Conservation (phyloP, 2,888 invertebrate species). For the Drosophila cognata region DNA sequence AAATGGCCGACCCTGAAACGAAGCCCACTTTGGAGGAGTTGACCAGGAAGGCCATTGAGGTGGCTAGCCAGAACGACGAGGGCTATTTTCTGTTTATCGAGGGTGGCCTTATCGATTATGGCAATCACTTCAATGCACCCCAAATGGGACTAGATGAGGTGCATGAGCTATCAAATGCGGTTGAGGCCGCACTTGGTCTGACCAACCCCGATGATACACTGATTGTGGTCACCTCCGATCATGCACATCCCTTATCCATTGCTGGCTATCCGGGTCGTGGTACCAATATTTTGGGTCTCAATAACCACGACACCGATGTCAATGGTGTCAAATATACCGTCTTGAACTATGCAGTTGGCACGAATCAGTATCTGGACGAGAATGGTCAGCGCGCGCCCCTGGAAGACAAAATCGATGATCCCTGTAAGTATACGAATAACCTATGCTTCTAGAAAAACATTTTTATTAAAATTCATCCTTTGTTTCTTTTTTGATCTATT, state of each 20-base stretch:
- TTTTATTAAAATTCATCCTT: neutral
- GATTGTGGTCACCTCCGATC: slow-evolving; percentile 92
- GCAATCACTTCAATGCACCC: slow-evolving; percentile 88
- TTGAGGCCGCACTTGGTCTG: slow-evolving; percentile 87
- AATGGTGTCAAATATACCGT: slow-evolving; percentile 89
- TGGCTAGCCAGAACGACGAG: slow-evolving; percentile 86
- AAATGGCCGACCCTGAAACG: slow-evolving; percentile 83
- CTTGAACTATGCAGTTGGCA: slow-evolving; percentile 90
- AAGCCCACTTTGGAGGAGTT: slow-evolving; percentile 88
- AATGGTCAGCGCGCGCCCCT: slow-evolving; percentile 67
- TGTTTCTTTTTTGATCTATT: neutral
- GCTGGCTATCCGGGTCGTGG: slow-evolving; percentile 88
- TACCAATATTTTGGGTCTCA: slow-evolving; percentile 86
- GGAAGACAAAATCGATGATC: slow-evolving; percentile 44
- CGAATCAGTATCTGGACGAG: slow-evolving; percentile 76
- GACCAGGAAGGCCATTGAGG: slow-evolving; percentile 88
- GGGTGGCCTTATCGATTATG: slow-evolving; percentile 86
- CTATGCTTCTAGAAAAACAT: neutral
- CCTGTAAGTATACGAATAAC: slow-evolving; percentile 37
- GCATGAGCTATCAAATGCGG: slow-evolving; percentile 90
- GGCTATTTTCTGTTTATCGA: slow-evolving; percentile 91
- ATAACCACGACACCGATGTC: slow-evolving; percentile 85
- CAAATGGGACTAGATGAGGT: slow-evolving; percentile 91
- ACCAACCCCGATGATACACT: slow-evolving; percentile 89
- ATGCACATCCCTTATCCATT: slow-evolving; percentile 91